phyloP scores from a whole-genome alignment of 1,140 invertebrate species.

The Goniozus legneri region DNA sequence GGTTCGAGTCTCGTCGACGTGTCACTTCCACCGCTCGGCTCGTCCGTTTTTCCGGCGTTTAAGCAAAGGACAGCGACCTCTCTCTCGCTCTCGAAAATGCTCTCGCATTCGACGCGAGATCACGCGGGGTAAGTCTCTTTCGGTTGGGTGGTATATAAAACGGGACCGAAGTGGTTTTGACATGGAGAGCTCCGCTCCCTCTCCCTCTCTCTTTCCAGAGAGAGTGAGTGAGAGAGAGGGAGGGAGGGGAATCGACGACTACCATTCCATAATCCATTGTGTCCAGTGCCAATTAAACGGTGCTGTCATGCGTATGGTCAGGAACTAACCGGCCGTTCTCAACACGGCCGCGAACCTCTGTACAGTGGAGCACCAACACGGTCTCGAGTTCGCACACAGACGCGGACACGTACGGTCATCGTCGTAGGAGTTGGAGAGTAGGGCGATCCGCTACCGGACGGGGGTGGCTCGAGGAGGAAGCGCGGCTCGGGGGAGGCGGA shows the following conservation, averaged over 20 bases:
- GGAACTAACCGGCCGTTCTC: constrained; percentile 51
- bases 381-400: constrained; percentile 3
- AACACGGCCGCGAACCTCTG: constrained; percentile 42
- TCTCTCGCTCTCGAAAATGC: too few species aligned
- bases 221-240: neutral
- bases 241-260: neutral
- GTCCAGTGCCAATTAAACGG: constrained; percentile 55
- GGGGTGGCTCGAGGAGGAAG: constrained; percentile 3
- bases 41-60: too few species aligned
- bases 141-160: too few species aligned
- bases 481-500: constrained; percentile 21
- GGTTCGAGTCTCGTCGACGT: too few species aligned
- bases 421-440: too few species aligned
- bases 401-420: constrained; percentile 18
- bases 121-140: too few species aligned
- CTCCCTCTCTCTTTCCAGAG: neutral
- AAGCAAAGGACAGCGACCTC: too few species aligned
- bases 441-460: constrained; percentile 1
- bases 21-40: too few species aligned
- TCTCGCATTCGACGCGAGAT: too few species aligned
- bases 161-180: constrained; percentile 50
- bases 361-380: constrained; percentile 14
- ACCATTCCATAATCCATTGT: constrained; percentile 54
- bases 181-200: constrained; percentile 32
- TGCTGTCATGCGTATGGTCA: constrained; percentile 53